phyloP scores from a whole-genome alignment of 2,888 invertebrate species.

The Crepidodera aurea region DNA sequence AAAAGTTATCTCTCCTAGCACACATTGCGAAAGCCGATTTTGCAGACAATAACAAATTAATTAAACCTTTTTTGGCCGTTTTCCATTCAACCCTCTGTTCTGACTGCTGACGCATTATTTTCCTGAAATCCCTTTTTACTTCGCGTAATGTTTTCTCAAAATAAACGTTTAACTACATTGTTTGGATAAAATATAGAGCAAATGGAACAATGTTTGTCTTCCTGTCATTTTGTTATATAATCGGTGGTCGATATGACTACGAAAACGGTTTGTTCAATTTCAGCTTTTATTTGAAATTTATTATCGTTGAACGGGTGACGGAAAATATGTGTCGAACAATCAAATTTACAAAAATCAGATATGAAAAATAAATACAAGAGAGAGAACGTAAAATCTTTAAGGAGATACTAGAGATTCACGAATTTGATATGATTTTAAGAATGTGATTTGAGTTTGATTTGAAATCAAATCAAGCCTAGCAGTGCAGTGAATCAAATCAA shows the following conservation, averaged over 20 bases:
- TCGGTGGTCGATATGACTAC: background rate
- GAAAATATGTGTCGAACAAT: too few species aligned
- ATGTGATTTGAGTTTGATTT: too few species aligned
- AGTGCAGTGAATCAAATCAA: too few species aligned
- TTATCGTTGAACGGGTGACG: background rate
- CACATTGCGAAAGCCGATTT: background rate
- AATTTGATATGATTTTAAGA: too few species aligned
- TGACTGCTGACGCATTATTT: constrained; percentile 9
- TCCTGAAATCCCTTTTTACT: constrained; percentile 11
- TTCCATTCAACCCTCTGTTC: background rate
- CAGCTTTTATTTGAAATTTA: background rate
- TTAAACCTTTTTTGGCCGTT: background rate
- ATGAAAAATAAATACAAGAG: too few species aligned
- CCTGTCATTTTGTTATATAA: constrained; percentile 16
- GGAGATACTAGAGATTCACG: too few species aligned
- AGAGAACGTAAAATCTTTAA: too few species aligned
- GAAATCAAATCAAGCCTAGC: too few species aligned
- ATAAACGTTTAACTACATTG: constrained; percentile 7
- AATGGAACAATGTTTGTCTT: constrained; percentile 23
- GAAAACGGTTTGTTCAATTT: background rate
- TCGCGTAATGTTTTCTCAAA: constrained; percentile 2
- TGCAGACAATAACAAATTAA: constrained; percentile 10
- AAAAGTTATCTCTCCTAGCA: constrained; percentile 1
- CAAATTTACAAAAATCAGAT: too few species aligned
- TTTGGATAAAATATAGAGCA: constrained; percentile 10